Conservation (phyloP, 2,113 vertebrate species). For the Cheilinus undulatus region DNA sequence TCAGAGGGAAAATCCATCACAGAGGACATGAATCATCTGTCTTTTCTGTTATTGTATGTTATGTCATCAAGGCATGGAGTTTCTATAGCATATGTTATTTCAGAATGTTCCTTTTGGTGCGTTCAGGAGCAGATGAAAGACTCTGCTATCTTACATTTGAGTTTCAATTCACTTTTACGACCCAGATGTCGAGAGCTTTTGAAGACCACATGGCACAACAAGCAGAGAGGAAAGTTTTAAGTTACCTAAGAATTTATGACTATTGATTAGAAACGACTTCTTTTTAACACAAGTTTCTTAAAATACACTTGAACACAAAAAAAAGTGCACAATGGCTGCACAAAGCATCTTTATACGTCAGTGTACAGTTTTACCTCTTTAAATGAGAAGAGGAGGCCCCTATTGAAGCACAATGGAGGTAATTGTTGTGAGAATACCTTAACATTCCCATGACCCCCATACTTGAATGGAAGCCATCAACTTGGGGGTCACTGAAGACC, state of each 20-base stretch:
- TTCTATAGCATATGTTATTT: constrained; percentile 6
- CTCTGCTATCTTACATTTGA: not conserved
- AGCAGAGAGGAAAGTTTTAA: not conserved
- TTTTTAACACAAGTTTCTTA: too few species aligned
- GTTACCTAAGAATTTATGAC: too few species aligned
- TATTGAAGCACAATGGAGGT: constrained; percentile 34
- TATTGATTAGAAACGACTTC: too few species aligned
- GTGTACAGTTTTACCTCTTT: too few species aligned
- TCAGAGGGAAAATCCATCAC: constrained; percentile 2
- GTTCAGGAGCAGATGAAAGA: not conserved
- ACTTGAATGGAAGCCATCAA: constrained; percentile 43
- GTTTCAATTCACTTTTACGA: not conserved
- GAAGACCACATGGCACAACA: not conserved
- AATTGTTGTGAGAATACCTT: constrained; percentile 41
- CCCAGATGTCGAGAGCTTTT: not conserved
- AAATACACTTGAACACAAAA: too few species aligned
- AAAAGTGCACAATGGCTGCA: not conserved
- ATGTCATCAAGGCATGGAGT: not conserved
- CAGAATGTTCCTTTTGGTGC: not conserved
- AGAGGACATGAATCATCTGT: not conserved
- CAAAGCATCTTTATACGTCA: too few species aligned
- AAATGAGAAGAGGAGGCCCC: too few species aligned
- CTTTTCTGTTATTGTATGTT: not conserved
- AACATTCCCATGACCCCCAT: constrained; percentile 34
- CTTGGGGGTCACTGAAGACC: constrained; percentile 39